Percentiles rank a stretch among this genome's conserved stretches.
Conservation (phyloP, 2,113 vertebrate species). For the Jacana jacana region DNA sequence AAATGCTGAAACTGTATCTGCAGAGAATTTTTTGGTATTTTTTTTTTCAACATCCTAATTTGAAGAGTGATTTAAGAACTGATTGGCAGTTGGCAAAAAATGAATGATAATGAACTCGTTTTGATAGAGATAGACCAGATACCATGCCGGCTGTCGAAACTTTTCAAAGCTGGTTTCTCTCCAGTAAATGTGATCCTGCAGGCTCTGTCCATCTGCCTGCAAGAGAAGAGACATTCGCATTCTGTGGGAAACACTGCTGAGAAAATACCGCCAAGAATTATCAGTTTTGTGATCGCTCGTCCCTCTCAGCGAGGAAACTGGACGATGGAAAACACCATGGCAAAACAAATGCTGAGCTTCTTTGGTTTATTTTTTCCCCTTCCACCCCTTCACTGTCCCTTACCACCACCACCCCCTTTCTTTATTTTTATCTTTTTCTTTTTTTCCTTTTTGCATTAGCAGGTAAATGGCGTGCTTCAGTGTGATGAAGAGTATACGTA, state of each 20-base stretch:
- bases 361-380: too few relatives aligned
- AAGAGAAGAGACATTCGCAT: conserved; percentile 40
- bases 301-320: conserved; percentile 46
- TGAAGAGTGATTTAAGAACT: conserved; percentile 73
- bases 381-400: too few relatives aligned
- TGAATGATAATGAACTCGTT: conserved; percentile 75
- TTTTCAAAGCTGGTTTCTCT: conserved; percentile 78
- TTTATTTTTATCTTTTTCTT: background rate
- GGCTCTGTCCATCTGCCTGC: conserved; percentile 78
- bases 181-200: conserved; percentile 73
- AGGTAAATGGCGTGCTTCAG: background rate
- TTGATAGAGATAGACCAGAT: conserved; percentile 74
- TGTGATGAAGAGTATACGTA: background rate
- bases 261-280: conserved; percentile 63
- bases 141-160: conserved; percentile 71
- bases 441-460: background rate
- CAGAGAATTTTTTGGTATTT: background rate
- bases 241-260: conserved; percentile 20
- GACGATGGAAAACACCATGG: background rate
- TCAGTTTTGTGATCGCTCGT: conserved; percentile 36
- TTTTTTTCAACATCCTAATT: conserved; percentile 33
- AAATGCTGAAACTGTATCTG: conserved; percentile 32
- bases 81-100: conserved; percentile 79
- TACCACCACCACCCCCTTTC: background rate
- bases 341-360: background rate